Evolutionary conservation across 1,140 invertebrate genomes (phyloP).

Genomic region (Lucilia cuprina): DNA sequence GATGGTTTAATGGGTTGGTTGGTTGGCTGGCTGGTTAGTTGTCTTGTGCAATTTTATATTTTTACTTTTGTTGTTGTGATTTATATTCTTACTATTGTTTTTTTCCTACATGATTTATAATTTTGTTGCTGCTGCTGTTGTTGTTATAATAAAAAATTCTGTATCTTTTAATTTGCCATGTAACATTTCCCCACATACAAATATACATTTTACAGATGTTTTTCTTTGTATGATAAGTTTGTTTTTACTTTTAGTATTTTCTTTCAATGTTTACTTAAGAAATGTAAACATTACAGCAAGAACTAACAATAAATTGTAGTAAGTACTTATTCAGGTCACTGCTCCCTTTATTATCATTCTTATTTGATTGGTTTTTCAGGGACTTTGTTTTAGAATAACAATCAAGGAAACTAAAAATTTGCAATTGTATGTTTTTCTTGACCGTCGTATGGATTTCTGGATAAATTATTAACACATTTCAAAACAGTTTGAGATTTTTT

Average conservation of each 20-base stretch:
- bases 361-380: neutral
- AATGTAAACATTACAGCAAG: neutral
- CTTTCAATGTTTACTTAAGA: neutral
- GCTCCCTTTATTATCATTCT: neutral
- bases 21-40: neutral
- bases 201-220: neutral
- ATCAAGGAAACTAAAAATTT: no score
- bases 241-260: neutral
- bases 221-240: neutral
- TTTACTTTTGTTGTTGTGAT: neutral
- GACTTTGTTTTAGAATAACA: neutral
- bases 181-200: neutral
- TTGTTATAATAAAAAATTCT: neutral
- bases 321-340: neutral
- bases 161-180: conserved; percentile 5
- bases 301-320: no score
- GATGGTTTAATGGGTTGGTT: neutral
- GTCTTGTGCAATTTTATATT: neutral
- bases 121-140: neutral
- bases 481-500: no score
- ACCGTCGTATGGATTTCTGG: no score
- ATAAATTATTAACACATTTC: no score
- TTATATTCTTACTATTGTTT: neutral
- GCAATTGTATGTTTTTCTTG: no score
- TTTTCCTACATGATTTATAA: neutral